phyloP scores from a whole-genome alignment of 2,888 invertebrate species.

The Urechis unicinctus region DNA sequence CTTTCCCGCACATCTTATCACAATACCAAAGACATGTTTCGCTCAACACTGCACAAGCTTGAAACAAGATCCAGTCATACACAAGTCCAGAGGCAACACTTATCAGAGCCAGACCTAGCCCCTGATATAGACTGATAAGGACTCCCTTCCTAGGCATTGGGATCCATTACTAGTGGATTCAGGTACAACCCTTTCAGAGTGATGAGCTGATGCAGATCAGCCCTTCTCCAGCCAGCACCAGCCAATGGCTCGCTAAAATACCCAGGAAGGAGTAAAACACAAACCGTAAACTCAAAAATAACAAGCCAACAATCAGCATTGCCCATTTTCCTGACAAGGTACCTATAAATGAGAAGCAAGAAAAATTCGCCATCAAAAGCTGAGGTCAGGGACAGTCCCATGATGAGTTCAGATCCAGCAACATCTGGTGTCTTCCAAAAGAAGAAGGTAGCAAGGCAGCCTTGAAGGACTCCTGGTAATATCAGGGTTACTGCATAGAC shows the following conservation, averaged over 20 bases:
- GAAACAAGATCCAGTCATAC: constrained; percentile 32
- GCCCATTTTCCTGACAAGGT: constrained; percentile 31
- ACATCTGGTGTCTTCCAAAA: constrained; percentile 42
- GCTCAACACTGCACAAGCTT: constrained; percentile 27
- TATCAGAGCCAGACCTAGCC: constrained; percentile 36
- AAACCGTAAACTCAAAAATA: constrained; percentile 27
- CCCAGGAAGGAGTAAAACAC: constrained; percentile 40
- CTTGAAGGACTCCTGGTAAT: constrained; percentile 32
- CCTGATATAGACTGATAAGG: constrained; percentile 36
- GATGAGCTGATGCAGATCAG: constrained; percentile 8
- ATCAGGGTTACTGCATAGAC: constrained; percentile 34
- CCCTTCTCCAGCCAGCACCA: constrained; percentile 7
- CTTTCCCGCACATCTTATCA: constrained; percentile 5
- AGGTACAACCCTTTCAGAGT: constrained; percentile 13
- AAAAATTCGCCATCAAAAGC: constrained; percentile 37
- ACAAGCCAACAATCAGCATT: constrained; percentile 28
- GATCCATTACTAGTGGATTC: constrained; percentile 27
- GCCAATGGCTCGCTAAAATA: constrained; percentile 30
- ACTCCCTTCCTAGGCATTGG: constrained; percentile 38
- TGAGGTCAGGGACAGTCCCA: constrained; percentile 36
- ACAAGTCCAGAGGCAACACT: constrained; percentile 34
- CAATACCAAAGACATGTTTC: constrained; percentile 12
- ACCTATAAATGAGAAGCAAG: constrained; percentile 31
- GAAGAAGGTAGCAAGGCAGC: constrained; percentile 35
- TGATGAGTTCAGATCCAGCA: constrained; percentile 31